Base-by-base conservation (phyloP, 2,113 vertebrate species). In the Anguilla japonica region DNA sequence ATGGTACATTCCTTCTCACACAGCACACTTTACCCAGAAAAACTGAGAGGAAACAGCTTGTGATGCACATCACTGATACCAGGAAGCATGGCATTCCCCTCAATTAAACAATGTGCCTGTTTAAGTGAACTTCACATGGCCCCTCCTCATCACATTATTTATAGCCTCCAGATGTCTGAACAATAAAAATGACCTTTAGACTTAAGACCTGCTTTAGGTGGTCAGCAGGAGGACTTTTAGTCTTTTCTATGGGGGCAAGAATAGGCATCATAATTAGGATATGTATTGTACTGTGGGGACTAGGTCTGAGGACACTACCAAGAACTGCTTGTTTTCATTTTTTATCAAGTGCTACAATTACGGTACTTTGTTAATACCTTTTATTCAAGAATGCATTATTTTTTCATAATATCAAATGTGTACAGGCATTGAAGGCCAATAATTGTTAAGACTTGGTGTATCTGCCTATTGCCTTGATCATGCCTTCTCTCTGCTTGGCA, bases 101-200 rank as follows among this genome's bases (percentile, higher is more conserved):
- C n/a, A 9, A 29, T 75, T n/a, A n/a, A 34, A 75, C 71, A 75
- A 75, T 75, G 71, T 13, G 9, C 11, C 9, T 34, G 71, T 75
- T 75, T 75, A 29, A 75, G 71, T 75, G 71, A 34, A 75, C 71
- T 75, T 75, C 26, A 34, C 71, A 13, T 11, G 26, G 71, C 71
- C 29, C 9, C 26, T 13, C 26, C n/a, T 34, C 71, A 34, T 34
- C 71, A 29, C 11, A 14, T 11, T 75, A 75, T 75, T 75, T 75
- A 75, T 75, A 75, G 71, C 71, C n/a, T 29, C 71, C 71, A 75
- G 71, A 75, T 75, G 71, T 75, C 11, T 75, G 71, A 13, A 75
- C 26, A 22, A 75, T 29, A 75, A 34, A 67, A 22, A 67, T 22
- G 9, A 75, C 71, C n/a, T 75, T 29, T n/a, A 75, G n/a, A 75